These are phyloP conservation scores for Malthinus flaveolus DNA, from an alignment of 2,888 invertebrate species.

Conservation along the genomic window DNA sequence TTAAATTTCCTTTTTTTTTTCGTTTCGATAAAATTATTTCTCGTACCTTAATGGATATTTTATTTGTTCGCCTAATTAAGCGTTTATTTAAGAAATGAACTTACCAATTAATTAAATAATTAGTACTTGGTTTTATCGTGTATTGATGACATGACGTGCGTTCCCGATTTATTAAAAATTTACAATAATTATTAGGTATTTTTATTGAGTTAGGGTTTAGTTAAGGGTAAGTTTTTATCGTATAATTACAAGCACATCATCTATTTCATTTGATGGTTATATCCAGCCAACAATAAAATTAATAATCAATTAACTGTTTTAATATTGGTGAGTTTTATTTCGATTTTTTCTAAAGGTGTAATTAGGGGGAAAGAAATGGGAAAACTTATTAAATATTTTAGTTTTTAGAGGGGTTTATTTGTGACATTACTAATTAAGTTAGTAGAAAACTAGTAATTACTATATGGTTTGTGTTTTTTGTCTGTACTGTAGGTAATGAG, in stretches of 20 bases:
- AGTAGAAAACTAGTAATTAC: too few relatives aligned
- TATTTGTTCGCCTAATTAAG: slow-evolving; percentile 36
- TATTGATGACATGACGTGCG: slow-evolving; percentile 39
- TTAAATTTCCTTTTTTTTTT: not conserved
- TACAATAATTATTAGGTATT: slow-evolving; percentile 37
- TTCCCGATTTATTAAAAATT: slow-evolving; percentile 36
- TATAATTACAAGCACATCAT: slow-evolving; percentile 20
- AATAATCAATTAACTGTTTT: slow-evolving; percentile 23
- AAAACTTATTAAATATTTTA: too few relatives aligned
- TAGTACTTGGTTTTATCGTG: slow-evolving; percentile 40
- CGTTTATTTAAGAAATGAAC: slow-evolving; percentile 44
- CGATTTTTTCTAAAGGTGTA: slow-evolving; percentile 7
- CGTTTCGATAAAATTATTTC: not conserved
- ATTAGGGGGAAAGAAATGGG: too few relatives aligned
- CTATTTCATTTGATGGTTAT: slow-evolving; percentile 23
- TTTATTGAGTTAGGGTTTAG: slow-evolving; percentile 25
- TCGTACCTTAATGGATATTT: slow-evolving; percentile 3
- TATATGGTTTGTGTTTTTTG: too few relatives aligned
- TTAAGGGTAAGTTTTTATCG: slow-evolving; percentile 12
- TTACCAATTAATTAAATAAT: slow-evolving; percentile 44
- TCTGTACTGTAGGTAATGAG: too few relatives aligned
- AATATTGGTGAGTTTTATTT: slow-evolving; percentile 4
- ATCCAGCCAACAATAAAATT: slow-evolving; percentile 12
- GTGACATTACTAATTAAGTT: too few relatives aligned
- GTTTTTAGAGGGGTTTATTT: too few relatives aligned